These are phyloP conservation scores for Esperia sulphurella DNA, from an alignment of 2,888 invertebrate species.

Conservation along the genomic window DNA sequence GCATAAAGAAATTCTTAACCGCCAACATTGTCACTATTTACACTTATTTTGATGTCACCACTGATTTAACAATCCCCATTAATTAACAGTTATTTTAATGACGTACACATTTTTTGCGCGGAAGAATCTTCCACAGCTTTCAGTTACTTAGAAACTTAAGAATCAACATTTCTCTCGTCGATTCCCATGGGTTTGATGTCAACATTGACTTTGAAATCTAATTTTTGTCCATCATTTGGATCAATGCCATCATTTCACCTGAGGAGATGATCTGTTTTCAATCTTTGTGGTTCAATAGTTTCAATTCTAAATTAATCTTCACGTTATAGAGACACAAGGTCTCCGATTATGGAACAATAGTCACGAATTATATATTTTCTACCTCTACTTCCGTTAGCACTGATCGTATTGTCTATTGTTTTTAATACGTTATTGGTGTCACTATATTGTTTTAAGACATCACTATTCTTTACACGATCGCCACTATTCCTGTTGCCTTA, in stretches of 20 bases:
- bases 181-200: neutral
- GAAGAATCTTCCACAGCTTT: neutral
- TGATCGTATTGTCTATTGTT: conserved; percentile 20
- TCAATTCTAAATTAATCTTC: neutral
- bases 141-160: neutral
- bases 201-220: neutral
- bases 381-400: conserved; percentile 12
- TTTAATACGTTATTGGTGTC: conserved; percentile 9
- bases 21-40: conserved; percentile 74
- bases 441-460: conserved; percentile 24
- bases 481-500: conserved; percentile 18
- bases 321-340: conserved; percentile 16
- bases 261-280: neutral
- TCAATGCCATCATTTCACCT: conserved; percentile 16
- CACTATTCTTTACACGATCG: conserved; percentile 19
- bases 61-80: neutral
- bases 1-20: conserved; percentile 87
- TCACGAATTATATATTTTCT: conserved; percentile 10
- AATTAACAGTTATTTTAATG: neutral
- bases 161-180: neutral
- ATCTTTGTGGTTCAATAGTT: neutral
- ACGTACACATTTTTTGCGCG: neutral
- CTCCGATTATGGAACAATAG: conserved; percentile 3
- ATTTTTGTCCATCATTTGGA: conserved; percentile 9
- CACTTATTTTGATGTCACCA: neutral